Percentiles rank a stretch among this genome's conserved stretches.
Evolutionary conservation across 2,797 vertebrate species (phyloP).

Genomic region (Crocodylus rhombifer): DNA sequence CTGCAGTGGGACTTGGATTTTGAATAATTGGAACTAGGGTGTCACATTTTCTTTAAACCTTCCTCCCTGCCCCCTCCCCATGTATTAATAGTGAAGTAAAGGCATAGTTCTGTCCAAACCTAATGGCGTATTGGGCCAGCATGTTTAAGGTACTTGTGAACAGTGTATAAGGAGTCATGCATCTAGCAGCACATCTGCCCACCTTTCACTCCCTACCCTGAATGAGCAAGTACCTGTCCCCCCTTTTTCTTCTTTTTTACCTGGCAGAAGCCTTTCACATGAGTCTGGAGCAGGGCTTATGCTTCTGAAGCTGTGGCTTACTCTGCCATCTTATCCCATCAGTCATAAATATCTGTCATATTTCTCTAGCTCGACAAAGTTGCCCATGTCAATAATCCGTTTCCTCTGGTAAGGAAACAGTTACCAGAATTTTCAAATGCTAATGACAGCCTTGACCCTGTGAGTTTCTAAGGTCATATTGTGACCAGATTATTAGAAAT

Average conservation of each 20-base stretch:
- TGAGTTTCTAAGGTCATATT: background rate
- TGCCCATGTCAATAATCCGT: constrained; percentile 52
- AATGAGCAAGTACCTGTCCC: too few relatives aligned
- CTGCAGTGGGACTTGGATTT: background rate
- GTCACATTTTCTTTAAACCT: background rate
- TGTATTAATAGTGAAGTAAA: background rate
- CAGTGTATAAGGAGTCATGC: too few relatives aligned
- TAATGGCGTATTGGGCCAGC: too few relatives aligned
- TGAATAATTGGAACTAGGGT: background rate
- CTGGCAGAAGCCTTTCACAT: too few relatives aligned
- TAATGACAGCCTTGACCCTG: constrained; percentile 3
- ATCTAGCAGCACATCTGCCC: too few relatives aligned
- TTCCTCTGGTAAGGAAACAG: constrained; percentile 59
- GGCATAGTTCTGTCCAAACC: too few relatives aligned
- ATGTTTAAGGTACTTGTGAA: too few relatives aligned
- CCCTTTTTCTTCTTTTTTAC: too few relatives aligned
- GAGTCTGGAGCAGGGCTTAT: too few relatives aligned
- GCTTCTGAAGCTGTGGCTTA: too few relatives aligned
- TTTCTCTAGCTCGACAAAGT: constrained; percentile 45
- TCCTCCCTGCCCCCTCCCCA: background rate
- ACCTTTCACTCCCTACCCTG: too few relatives aligned
- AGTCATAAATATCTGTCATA: background rate
- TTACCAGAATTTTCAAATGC: constrained; percentile 40
- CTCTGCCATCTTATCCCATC: too few relatives aligned
- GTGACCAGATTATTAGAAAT: constrained; percentile 53